A percentile compares a stretch with the other conserved stretches of the same genome.
Conservation (phyloP, 2,113 vertebrate genomes). For the Zootoca vivipara region DNA sequence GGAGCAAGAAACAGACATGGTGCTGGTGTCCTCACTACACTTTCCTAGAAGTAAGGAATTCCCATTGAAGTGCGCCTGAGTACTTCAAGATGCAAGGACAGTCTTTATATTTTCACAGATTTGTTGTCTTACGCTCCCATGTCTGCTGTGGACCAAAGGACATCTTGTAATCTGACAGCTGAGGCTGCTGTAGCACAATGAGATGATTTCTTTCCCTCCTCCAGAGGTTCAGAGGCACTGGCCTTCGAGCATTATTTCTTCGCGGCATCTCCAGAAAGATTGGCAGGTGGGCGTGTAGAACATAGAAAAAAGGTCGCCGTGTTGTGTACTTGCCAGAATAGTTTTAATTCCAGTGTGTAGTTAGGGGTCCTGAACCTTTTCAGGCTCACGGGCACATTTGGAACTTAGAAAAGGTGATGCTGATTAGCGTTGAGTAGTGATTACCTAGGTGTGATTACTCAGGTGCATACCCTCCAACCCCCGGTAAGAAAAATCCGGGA, state of each 20-base stretch:
- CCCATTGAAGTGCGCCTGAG: background rate
- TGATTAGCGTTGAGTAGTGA: too few relatives aligned
- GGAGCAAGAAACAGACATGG: background rate
- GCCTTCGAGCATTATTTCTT: too few relatives aligned
- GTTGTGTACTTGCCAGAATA: background rate
- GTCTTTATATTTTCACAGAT: background rate
- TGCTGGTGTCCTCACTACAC: background rate
- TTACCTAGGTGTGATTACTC: too few relatives aligned
- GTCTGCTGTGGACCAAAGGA: background rate
- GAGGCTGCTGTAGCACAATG: rapidly evolving
- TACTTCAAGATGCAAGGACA: background rate
- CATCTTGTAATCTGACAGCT: background rate
- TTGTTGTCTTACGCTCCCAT: background rate
- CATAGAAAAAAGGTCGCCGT: background rate
- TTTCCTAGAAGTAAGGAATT: background rate
- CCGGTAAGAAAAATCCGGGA: too few relatives aligned
- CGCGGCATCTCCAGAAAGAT: background rate
- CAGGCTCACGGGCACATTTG: background rate
- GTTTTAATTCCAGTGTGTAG: background rate
- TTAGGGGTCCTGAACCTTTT: background rate
- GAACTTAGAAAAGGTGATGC: background rate
- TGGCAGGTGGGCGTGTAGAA: background rate
- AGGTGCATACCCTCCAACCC: too few relatives aligned
- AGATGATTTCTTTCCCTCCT: background rate
- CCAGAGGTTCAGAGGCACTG: background rate